phyloP scores from a whole-genome alignment of 2,113 vertebrate species.

The Pandion haliaetus region DNA sequence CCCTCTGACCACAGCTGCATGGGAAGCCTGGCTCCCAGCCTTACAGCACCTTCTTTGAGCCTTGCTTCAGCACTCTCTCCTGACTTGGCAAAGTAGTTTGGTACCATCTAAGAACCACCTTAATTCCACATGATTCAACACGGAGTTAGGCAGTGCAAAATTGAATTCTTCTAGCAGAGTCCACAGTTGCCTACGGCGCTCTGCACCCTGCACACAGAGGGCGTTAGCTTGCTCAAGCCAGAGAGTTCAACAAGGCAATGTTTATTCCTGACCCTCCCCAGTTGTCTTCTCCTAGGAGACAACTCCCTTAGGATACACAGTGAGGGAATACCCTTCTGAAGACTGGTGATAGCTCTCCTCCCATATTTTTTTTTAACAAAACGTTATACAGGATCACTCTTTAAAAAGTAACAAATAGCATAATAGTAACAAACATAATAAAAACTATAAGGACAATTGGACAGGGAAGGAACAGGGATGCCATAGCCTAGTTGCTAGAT shows the following conservation, averaged over 20 bases:
- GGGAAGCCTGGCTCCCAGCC: background rate
- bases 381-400: background rate
- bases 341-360: background rate
- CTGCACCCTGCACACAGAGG: background rate
- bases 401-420: background rate
- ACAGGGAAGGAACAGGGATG: background rate
- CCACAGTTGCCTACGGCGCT: background rate
- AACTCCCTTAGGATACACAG: background rate
- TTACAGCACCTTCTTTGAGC: background rate
- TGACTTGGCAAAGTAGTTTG: background rate
- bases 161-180: background rate
- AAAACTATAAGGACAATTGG: background rate
- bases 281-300: background rate
- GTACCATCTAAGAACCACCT: background rate
- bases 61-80: background rate
- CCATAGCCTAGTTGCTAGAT: background rate
- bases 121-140: background rate
- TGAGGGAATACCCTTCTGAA: background rate
- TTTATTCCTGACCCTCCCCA: background rate
- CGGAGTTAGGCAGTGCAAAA: background rate
- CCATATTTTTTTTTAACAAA: background rate
- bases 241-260: background rate
- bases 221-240: background rate
- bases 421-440: background rate
- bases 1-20: fast-evolving